Evolutionary conservation across 2,797 vertebrate genomes (phyloP), one percentile per base, ranked within the genome.

Genomic region (Meriones psammophilus): DNA sequence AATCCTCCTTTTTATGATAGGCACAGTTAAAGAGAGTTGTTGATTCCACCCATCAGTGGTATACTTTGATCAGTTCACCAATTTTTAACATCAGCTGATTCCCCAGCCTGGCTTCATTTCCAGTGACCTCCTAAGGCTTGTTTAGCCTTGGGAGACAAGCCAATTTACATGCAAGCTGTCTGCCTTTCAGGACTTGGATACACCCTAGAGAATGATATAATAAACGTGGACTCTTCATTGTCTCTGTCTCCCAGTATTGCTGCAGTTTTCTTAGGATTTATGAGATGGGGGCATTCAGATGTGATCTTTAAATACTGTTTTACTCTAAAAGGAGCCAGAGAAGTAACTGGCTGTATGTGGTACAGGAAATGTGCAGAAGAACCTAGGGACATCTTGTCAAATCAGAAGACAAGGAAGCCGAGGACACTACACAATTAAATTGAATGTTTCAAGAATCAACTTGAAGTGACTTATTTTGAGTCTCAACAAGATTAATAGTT

Each of bases 151-250:
- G 66, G 28, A 89, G 20, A 26, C 58, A 62, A 68, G 46, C 28
- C 8, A 33, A 4, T 46, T 71, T 62, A 18, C 9, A 0, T 20
- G 9, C 24, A 54, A 76, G 22, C 60, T 42, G 77, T 46, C 74
- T 64, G 5, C 26, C 26, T 80, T 83, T 77, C 58, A 64, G 24
- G 62, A 58, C 73, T 76, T 76, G 33, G 56, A 33, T 60, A 15
- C 2, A 14, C 36, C 18, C 28, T 36, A 62, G 56, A 88, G 39
- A 58, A 5, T 54, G 83, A 60, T 64, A 8, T 64, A 69, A 28
- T 77, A 74, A 74, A 46, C 91, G 58, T 92, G 30, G 71, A 14
- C 28, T 87, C 93, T 94, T 90, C 88, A 14, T 24, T 58, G 60
- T 85, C 79, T 28, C 64, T 54, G 39, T 50, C 71, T 17, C 79